Conservation (phyloP, 2,797 vertebrate species). For the Adrianichthys oophorus region DNA sequence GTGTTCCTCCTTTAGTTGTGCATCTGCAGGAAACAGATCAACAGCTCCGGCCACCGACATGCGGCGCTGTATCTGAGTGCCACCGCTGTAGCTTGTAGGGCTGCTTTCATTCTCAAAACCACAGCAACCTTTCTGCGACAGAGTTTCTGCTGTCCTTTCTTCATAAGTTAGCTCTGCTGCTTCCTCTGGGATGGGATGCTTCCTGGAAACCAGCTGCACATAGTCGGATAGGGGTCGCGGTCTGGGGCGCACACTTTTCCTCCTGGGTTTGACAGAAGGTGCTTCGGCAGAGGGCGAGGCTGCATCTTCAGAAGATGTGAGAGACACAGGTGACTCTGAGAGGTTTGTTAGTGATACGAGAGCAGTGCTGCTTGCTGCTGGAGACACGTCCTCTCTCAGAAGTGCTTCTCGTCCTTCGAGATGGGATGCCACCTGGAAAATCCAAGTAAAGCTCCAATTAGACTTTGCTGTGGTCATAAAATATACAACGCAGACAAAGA, state of each 20-base stretch:
- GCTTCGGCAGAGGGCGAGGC: conserved; percentile 55
- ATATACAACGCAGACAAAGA: too few relatives aligned
- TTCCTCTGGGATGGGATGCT: conserved; percentile 89
- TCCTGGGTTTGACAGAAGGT: conserved; percentile 70
- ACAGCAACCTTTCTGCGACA: conserved; percentile 29
- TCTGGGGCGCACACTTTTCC: conserved; percentile 75
- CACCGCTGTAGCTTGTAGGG: conserved; percentile 43
- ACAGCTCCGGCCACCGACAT: conserved; percentile 88
- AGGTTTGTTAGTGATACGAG: conserved; percentile 38
- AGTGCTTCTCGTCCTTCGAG: conserved; percentile 31
- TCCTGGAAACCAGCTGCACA: conserved; percentile 83
- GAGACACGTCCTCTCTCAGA: conserved; percentile 57
- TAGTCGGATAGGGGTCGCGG: conserved; percentile 95
- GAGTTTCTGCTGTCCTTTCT: conserved; percentile 47
- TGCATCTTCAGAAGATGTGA: conserved; percentile 37
- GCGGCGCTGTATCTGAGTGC: conserved; percentile 81
- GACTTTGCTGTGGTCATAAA: conserved; percentile 10
- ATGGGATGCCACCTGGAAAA: conserved; percentile 52
- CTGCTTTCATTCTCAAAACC: conserved; percentile 31
- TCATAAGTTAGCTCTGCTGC: conserved; percentile 66
- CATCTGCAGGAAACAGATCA: conserved; percentile 77
- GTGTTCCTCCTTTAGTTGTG: conserved; percentile 81
- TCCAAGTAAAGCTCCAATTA: conserved; percentile 13
- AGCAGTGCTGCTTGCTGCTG: conserved; percentile 75
- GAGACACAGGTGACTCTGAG: conserved; percentile 40